Evolutionary conservation across 35 echinoderm and acorn worm species (phyloP), one percentile per base, ranked within the genome.

Genomic region (Ophiothrix spiculata): DNA sequence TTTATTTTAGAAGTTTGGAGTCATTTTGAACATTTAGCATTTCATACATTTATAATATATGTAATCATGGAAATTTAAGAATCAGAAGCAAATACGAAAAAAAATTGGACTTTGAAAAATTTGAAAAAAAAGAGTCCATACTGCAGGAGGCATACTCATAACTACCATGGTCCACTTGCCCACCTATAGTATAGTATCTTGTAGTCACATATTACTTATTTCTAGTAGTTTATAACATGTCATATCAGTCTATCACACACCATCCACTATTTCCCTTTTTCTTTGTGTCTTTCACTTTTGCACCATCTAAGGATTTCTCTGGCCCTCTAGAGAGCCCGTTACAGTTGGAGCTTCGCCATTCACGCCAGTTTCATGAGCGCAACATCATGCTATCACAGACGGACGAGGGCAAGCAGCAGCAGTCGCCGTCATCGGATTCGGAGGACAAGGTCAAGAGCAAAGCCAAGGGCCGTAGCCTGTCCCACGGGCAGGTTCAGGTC

Each of bases 261-360:
- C 60, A 69, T 28, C 60, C 60, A 15, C 60, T 69, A 69, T 69
- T 25, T 69, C 60, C 60, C 23, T 69, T 2, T 69, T 69, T 69
- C 23, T n/a, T 69, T 69, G 16, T 69, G 60, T 69, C 45, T 69
- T n/a, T 69, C 60, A 69, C 60, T 69, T n/a, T 69, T 69, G 39
- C 77, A 32, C 75, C 75, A 35, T 77, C 39, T 21, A 80, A 95
- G 93, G 89, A 91, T 45, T 95, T 91, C 83, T 95, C 93, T 0
- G 93, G 93, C 29, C 93, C 93, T 29, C 77, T 95, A 56, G 93
- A 90, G 77, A 95, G 80, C 38, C 93, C 93, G 29, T 84, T 95
- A 28, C 93, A 95, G 79, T 74, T 95, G 80, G 93, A 95, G 79
- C 86, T 95, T 35, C 78, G 93, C 38, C 91, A 88, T 81, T 95